Percentiles rank a stretch among this genome's conserved stretches.
Conservation (phyloP, 2,888 invertebrate species). For the Volucella zonaria region DNA sequence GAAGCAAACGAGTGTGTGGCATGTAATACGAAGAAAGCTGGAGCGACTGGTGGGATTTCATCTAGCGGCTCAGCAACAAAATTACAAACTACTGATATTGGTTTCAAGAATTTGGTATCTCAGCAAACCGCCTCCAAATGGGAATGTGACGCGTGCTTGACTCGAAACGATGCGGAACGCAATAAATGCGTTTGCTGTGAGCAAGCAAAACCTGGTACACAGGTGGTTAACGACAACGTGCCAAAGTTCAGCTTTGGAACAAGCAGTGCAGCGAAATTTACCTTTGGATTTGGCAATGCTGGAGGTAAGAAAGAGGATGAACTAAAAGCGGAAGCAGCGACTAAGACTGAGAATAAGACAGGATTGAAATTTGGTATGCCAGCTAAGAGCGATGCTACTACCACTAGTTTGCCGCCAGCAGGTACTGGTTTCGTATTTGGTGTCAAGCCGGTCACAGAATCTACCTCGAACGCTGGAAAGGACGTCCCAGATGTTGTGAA, state of each 20-base stretch:
- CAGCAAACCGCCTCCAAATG: constrained; percentile 83
- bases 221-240: constrained; percentile 70
- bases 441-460: constrained; percentile 56
- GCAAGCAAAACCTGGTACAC: constrained; percentile 83
- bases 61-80: constrained; percentile 57
- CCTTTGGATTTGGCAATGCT: constrained; percentile 79
- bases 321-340: constrained; percentile 57
- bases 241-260: constrained; percentile 79
- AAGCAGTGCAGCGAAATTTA: constrained; percentile 77
- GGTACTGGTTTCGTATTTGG: constrained; percentile 70
- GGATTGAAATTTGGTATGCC: constrained; percentile 50
- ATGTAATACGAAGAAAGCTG: constrained; percentile 83
- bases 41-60: constrained; percentile 51
- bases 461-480: constrained; percentile 56
- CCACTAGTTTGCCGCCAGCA: constrained; percentile 8
- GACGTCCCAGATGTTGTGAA: constrained; percentile 71
- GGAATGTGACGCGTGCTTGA: constrained; percentile 86
- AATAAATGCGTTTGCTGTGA: constrained; percentile 85
- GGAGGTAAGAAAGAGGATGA: constrained; percentile 76
- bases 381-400: constrained; percentile 21
- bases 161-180: constrained; percentile 83
- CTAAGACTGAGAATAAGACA: constrained; percentile 51
- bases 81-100: constrained; percentile 76
- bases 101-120: constrained; percentile 80
- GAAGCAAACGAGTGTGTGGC: constrained; percentile 83